Evolutionary conservation across 2,888 invertebrate species (phyloP), one percentile per base, ranked within the genome.

Genomic region (Epicampocera succincta): DNA sequence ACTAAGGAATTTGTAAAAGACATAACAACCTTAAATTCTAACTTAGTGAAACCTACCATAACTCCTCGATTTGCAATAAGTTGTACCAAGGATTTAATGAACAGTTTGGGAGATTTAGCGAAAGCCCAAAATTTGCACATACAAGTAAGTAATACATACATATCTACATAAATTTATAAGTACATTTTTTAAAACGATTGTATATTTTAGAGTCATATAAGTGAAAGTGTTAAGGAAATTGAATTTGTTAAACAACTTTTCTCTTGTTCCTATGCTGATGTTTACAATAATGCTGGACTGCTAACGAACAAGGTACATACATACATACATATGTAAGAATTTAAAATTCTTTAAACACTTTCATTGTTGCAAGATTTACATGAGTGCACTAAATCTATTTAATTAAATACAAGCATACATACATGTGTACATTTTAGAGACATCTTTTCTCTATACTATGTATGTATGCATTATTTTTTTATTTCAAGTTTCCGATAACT

Each of bases 21-120:
- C 72, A 92, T 96, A 63, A 86, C 91, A 73, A 90, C 90, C 13
- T 91, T 92, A 82, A 90, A 87, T 0, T 94, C 92, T 88, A 92
- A 93, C 29, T 91, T 96, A 65, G 93, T 98, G 0, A 91, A 93
- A 84, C 96, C 97, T 0, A 92, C 96, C 4, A 93, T 98, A 38
- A 97, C 97, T 1, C 98, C 98, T 50, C 92, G 96, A 86, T 98
- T 97, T 92, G 97, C 97, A 3, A 88, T 96, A 17, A 95, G 95
- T 86, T 96, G 97, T 88, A 93, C 94, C 80, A 92, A 92, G 87
- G 91, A 93, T n/a, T 92, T 96, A 6, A 93, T 98, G 93, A 92
- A 90, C 71, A 91, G 92, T 29, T 91, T 98, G 21, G 94, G 94
- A 2, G 88, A 92, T 66, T 91, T 98, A 68, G 96, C 97, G 0